Evolutionary conservation across 2,888 invertebrate species (phyloP).

Genomic region (Pyrocoelia pectoralis): DNA sequence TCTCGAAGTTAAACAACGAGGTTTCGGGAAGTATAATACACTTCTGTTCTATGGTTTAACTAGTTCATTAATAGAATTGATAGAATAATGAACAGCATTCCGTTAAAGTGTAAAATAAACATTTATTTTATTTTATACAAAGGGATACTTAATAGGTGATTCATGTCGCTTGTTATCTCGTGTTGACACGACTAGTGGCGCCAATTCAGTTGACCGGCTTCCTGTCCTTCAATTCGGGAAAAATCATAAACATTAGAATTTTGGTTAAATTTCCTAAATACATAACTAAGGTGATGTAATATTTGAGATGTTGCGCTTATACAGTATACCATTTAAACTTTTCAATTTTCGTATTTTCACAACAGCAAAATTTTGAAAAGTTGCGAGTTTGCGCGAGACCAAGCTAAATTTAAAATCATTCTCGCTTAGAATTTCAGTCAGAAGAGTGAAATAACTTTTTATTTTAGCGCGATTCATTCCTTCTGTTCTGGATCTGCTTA

Average conservation of each 20-base stretch:
- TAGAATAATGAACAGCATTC: too few species aligned
- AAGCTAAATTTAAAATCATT: conserved; percentile 11
- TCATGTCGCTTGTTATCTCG: too few species aligned
- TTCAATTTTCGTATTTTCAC: not conserved
- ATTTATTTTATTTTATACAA: too few species aligned
- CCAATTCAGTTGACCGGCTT: too few species aligned
- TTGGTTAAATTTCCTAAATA: conserved; percentile 5
- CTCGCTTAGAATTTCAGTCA: conserved; percentile 14
- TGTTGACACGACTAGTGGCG: too few species aligned
- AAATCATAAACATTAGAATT: conserved; percentile 6
- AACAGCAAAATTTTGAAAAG: not conserved
- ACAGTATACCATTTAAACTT: not conserved
- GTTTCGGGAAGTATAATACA: too few species aligned
- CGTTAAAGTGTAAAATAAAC: too few species aligned
- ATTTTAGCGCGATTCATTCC: conserved; percentile 16
- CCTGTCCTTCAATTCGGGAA: conserved; percentile 3
- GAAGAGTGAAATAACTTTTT: conserved; percentile 11
- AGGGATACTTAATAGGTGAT: too few species aligned
- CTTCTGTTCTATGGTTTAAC: too few species aligned
- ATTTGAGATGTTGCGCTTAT: conserved; percentile 5
- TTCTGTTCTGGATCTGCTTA: conserved; percentile 14
- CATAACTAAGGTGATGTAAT: conserved; percentile 6
- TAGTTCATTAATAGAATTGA: too few species aligned
- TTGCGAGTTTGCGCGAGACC: not conserved
- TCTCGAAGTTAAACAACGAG: too few species aligned